phyloP scores from a whole-genome alignment of 1,140 invertebrate genomes.

The Cyrtorhinus lividipennis region DNA sequence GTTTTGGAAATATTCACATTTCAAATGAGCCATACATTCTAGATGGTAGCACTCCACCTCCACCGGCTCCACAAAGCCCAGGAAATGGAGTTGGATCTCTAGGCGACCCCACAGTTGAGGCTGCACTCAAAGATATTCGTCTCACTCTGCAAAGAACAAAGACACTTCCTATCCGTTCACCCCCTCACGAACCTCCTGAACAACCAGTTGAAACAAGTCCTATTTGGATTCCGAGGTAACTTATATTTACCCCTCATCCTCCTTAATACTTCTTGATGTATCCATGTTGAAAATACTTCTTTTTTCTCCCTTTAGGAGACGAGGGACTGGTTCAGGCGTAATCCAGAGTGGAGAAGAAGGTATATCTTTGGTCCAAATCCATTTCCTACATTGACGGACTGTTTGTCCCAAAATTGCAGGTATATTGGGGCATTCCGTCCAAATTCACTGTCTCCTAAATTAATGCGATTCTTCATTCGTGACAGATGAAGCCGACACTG shows the following conservation, averaged over 20 bases:
- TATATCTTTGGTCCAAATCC: too few relatives aligned
- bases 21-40: too few relatives aligned
- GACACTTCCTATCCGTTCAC: slow-evolving; percentile 40
- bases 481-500: slow-evolving; percentile 68
- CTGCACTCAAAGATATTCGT: slow-evolving; percentile 66
- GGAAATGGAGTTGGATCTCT: slow-evolving; percentile 27
- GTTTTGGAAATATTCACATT: too few relatives aligned
- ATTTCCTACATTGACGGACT: too few relatives aligned
- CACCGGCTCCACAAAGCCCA: slow-evolving; percentile 42
- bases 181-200: slow-evolving; percentile 32
- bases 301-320: slow-evolving; percentile 28
- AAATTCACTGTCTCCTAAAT: neutral
- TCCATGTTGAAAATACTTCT: slow-evolving; percentile 2
- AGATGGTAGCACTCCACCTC: slow-evolving; percentile 39
- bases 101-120: slow-evolving; percentile 39
- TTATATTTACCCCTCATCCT: too few relatives aligned
- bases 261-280: neutral
- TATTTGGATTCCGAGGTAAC: slow-evolving; percentile 43
- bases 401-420: too few relatives aligned
- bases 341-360: slow-evolving; percentile 33
- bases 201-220: slow-evolving; percentile 39
- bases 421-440: too few relatives aligned
- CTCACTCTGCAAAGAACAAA: slow-evolving; percentile 63
- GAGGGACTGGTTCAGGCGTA: slow-evolving; percentile 30
- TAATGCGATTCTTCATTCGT: neutral